These are phyloP conservation scores for Podarcis cretensis DNA, from an alignment of 2,113 vertebrate species.

Conservation along the genomic window DNA sequence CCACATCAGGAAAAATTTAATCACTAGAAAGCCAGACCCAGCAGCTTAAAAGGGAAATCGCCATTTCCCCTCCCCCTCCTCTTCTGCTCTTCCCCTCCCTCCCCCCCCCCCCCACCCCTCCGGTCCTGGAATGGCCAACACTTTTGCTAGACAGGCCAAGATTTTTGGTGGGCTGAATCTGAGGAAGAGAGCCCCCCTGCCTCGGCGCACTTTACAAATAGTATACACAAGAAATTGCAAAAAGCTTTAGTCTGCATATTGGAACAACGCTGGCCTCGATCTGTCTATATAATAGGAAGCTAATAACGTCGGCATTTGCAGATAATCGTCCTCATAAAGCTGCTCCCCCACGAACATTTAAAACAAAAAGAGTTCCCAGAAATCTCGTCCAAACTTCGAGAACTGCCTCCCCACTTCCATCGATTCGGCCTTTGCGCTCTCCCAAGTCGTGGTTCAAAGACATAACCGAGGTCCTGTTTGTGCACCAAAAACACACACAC, in stretches of 20 bases:
- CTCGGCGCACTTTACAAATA: neutral
- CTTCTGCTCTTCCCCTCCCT: constrained; percentile 25
- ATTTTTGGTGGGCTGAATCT: neutral
- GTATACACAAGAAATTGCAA: neutral
- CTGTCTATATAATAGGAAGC: neutral
- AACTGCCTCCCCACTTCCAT: neutral
- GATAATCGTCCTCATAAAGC: neutral
- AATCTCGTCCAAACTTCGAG: neutral
- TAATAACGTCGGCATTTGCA: neutral
- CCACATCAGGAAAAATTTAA: constrained; percentile 73
- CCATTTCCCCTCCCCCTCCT: constrained; percentile 46
- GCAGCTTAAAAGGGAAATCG: constrained; percentile 73
- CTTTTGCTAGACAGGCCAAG: neutral
- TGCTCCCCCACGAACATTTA: neutral
- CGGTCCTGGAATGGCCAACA: neutral
- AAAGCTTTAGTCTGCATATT: neutral
- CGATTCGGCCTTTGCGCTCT: too few species aligned
- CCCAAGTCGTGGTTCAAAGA: too few species aligned
- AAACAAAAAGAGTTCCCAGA: neutral
- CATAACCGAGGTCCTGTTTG: too few species aligned
- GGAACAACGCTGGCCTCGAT: neutral
- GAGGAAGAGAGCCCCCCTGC: neutral
- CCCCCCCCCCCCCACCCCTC: neutral
- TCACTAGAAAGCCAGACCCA: constrained; percentile 70
- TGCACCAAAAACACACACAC: too few species aligned